Conservation (phyloP, 2,113 vertebrate species). For the Tringa solitaria region DNA sequence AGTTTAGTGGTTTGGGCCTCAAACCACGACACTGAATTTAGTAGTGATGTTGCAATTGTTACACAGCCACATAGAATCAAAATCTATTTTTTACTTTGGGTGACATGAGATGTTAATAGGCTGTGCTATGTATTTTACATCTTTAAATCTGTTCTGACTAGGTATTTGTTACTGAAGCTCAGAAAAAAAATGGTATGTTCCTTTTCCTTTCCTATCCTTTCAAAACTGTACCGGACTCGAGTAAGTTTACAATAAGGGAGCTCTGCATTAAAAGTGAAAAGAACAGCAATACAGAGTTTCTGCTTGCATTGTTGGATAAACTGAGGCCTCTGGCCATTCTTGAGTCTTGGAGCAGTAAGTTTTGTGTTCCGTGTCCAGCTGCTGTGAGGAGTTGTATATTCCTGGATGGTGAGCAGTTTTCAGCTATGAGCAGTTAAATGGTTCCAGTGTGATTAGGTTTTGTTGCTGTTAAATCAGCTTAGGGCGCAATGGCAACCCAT, state of each 20-base stretch:
- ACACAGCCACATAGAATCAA: not conserved
- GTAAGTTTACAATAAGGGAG: not conserved
- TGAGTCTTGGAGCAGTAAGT: not conserved
- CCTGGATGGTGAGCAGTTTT: not conserved
- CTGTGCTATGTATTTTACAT: not conserved
- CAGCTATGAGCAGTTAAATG: not conserved
- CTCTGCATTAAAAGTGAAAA: not conserved
- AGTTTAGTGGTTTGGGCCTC: too few relatives aligned
- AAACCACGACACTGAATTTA: not conserved
- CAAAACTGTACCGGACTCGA: not conserved
- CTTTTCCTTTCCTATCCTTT: not conserved
- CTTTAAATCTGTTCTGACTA: not conserved
- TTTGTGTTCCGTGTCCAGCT: not conserved
- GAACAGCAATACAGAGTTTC: not conserved
- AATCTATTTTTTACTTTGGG: not conserved
- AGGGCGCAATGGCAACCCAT: not conserved
- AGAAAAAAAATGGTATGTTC: not conserved
- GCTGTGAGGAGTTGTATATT: not conserved
- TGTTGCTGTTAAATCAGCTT: not conserved
- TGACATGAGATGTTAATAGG: not conserved
- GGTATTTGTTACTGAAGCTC: not conserved
- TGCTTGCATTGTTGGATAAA: not conserved
- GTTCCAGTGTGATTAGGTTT: not conserved
- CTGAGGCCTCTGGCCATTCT: not conserved
- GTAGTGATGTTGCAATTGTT: not conserved